Conservation (phyloP, 2,113 vertebrate genomes). For the Hylia prasina region DNA sequence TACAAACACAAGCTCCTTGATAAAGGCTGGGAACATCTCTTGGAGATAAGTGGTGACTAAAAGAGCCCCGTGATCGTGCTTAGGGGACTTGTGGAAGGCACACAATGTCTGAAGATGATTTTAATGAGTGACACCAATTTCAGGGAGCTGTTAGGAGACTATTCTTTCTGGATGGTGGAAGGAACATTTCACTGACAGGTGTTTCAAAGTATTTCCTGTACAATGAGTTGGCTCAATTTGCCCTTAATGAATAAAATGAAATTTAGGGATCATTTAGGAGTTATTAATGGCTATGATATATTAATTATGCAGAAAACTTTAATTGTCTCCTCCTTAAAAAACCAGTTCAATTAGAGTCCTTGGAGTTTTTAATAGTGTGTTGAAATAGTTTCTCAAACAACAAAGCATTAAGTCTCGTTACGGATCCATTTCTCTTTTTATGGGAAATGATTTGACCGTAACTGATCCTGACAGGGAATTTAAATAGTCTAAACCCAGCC, state of each 20-base stretch:
- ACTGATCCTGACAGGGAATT: conserved; percentile 21
- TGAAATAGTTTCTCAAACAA: conserved; percentile 6
- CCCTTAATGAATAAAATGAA: not conserved
- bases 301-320: not conserved
- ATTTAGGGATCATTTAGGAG: not conserved
- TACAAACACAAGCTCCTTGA: not conserved
- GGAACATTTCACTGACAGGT: conserved; percentile 66
- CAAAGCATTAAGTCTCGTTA: conserved; percentile 5
- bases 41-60: not conserved
- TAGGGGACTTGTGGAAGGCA: not conserved
- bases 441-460: conserved; percentile 26
- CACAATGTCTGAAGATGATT: not conserved
- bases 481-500: conserved; percentile 5
- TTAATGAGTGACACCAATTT: conserved; percentile 24
- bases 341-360: not conserved
- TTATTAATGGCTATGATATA: not conserved
- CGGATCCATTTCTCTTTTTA: conserved; percentile 1
- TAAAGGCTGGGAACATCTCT: not conserved
- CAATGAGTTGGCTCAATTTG: not conserved
- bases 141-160: conserved; percentile 66
- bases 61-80: not conserved
- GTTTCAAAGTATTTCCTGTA: not conserved
- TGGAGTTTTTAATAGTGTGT: not conserved
- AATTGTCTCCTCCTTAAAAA: not conserved
- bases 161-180: conserved; percentile 72